phyloP scores from a whole-genome alignment of 1,140 invertebrate species.

The Macrocentrus cingulum region DNA sequence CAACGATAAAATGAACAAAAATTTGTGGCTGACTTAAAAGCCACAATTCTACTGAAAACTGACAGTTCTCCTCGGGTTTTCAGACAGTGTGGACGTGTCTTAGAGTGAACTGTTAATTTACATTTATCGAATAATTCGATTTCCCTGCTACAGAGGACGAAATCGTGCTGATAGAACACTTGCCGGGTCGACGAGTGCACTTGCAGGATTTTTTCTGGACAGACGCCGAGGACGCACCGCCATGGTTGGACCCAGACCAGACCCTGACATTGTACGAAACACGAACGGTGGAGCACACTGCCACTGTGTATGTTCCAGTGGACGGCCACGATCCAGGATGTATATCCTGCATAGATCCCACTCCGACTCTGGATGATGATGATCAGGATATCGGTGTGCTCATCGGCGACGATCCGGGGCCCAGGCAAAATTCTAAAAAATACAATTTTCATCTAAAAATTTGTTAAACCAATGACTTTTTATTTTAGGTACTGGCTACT shows the following conservation, averaged over 20 bases:
- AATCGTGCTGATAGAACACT: constrained; percentile 55
- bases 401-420: constrained; percentile 54
- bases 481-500: constrained; percentile 72
- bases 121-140: too few species aligned
- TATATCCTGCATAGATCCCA: constrained; percentile 49
- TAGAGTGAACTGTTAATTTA: too few species aligned
- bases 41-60: too few species aligned
- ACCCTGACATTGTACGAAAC: constrained; percentile 51
- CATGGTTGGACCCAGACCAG: constrained; percentile 51
- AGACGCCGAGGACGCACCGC: constrained; percentile 74
- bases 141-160: constrained; percentile 54
- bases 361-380: constrained; percentile 42
- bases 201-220: constrained; percentile 86
- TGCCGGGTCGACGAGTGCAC: constrained; percentile 63
- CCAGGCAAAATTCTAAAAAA: constrained; percentile 38
- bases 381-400: constrained; percentile 51
- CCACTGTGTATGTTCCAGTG: constrained; percentile 47
- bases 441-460: not conserved
- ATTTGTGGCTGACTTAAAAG: too few species aligned
- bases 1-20: too few species aligned
- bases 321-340: constrained; percentile 40
- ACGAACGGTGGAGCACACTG: constrained; percentile 47
- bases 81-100: too few species aligned
- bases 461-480: constrained; percentile 9
- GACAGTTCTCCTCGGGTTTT: too few species aligned